phyloP scores from a whole-genome alignment of 1,140 invertebrate species.

The Wasmannia auropunctata region DNA sequence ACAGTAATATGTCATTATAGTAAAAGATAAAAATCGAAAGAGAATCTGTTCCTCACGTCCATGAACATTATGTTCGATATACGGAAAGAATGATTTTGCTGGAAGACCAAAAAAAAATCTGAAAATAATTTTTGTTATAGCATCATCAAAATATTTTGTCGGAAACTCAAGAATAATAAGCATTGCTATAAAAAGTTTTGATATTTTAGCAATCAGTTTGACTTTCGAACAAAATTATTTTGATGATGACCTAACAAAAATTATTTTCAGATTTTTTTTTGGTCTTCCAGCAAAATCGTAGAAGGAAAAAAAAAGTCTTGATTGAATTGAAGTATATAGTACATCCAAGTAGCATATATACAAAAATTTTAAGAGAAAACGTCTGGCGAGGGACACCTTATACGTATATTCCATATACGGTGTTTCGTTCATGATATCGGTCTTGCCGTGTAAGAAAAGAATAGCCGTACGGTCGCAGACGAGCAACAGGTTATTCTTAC shows the following conservation, averaged over 20 bases:
- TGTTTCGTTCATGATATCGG: conserved; percentile 3
- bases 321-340: not conserved
- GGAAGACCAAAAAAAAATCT: too few relatives aligned
- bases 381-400: not conserved
- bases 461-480: conserved; percentile 30
- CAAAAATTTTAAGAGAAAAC: not conserved
- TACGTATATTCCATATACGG: conserved; percentile 32
- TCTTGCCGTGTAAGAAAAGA: conserved; percentile 18
- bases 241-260: too few relatives aligned
- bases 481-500: conserved; percentile 65
- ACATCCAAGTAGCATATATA: not conserved
- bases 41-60: not conserved
- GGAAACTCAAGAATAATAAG: too few relatives aligned
- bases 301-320: not conserved
- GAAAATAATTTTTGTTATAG: too few relatives aligned
- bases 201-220: too few relatives aligned
- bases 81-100: too few relatives aligned
- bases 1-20: not conserved
- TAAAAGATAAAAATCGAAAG: not conserved
- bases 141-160: too few relatives aligned
- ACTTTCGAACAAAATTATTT: too few relatives aligned
- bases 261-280: too few relatives aligned
- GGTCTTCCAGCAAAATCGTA: too few relatives aligned
- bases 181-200: too few relatives aligned
- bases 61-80: not conserved